phyloP scores from a whole-genome alignment of 2,797 vertebrate genomes.

The Oryzias dopingdopingensis region DNA sequence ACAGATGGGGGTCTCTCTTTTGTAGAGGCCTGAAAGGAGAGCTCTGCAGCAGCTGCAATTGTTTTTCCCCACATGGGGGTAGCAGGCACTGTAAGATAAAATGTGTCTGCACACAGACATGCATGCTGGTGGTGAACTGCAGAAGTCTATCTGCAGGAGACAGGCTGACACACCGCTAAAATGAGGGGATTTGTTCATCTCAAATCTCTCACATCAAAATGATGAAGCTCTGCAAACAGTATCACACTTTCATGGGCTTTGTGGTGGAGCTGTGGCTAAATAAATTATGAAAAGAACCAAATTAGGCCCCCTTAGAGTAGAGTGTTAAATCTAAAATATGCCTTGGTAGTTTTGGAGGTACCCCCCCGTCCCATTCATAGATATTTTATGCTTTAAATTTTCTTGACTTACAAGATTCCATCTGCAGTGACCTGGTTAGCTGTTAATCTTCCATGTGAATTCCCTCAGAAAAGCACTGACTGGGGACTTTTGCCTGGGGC shows the following conservation, averaged over 20 bases:
- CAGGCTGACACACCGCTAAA: conserved; percentile 54
- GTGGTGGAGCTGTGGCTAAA: conserved; percentile 18
- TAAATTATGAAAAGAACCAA: conserved; percentile 36
- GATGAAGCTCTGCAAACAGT: conserved; percentile 4
- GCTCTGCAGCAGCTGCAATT: conserved; percentile 83
- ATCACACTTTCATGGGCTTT: background rate
- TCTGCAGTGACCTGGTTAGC: conserved; percentile 71
- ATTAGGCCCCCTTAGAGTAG: conserved; percentile 36
- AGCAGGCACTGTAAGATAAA: conserved; percentile 88
- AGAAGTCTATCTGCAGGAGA: conserved; percentile 66
- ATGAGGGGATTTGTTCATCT: conserved; percentile 48
- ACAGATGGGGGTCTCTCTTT: conserved; percentile 76
- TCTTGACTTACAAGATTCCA: conserved; percentile 40
- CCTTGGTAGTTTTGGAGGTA: conserved; percentile 15
- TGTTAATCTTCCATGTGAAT: conserved; percentile 75
- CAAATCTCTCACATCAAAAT: conserved; percentile 14
- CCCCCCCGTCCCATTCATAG: conserved; percentile 1
- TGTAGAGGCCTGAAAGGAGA: conserved; percentile 78
- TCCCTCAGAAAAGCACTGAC: conserved; percentile 80
- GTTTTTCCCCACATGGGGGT: conserved; percentile 97
- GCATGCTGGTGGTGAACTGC: conserved; percentile 77
- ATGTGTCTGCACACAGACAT: conserved; percentile 60
- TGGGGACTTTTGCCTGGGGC: conserved; percentile 81
- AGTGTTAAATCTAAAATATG: conserved; percentile 35
- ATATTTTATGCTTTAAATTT: conserved; percentile 49